phyloP scores from a whole-genome alignment of 2,888 invertebrate genomes.

The Tipula unca region DNA sequence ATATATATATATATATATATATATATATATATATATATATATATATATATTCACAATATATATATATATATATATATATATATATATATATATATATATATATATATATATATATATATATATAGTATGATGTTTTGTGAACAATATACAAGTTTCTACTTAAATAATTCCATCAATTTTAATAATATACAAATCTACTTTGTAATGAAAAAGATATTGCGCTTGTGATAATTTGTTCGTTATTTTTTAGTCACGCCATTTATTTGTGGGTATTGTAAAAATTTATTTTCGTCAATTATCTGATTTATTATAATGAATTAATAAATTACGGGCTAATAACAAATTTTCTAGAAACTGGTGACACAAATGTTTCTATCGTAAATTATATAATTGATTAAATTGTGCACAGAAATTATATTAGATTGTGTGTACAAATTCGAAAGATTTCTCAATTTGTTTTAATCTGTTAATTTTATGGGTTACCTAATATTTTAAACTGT shows the following conservation, averaged over 20 bases:
- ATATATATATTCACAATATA: background rate
- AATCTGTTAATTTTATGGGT: background rate
- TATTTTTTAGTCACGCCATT: slow-evolving; percentile 9
- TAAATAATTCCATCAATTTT: background rate
- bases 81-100: background rate
- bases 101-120: background rate
- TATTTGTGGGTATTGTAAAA: background rate
- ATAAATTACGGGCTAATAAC: background rate
- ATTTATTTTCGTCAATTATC: background rate
- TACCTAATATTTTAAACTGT: background rate
- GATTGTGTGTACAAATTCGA: background rate
- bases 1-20: background rate
- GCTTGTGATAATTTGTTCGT: background rate
- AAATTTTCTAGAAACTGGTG: background rate
- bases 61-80: background rate
- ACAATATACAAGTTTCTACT: background rate
- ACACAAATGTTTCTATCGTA: background rate
- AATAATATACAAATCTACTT: background rate
- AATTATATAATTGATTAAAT: background rate
- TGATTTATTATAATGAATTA: background rate
- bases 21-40: background rate
- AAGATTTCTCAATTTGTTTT: background rate
- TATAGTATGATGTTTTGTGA: background rate
- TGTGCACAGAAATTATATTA: background rate
- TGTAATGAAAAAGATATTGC: background rate